These are phyloP conservation scores for Poecile montanus DNA, from an alignment of 2,797 vertebrate genomes.

Conservation along the genomic window DNA sequence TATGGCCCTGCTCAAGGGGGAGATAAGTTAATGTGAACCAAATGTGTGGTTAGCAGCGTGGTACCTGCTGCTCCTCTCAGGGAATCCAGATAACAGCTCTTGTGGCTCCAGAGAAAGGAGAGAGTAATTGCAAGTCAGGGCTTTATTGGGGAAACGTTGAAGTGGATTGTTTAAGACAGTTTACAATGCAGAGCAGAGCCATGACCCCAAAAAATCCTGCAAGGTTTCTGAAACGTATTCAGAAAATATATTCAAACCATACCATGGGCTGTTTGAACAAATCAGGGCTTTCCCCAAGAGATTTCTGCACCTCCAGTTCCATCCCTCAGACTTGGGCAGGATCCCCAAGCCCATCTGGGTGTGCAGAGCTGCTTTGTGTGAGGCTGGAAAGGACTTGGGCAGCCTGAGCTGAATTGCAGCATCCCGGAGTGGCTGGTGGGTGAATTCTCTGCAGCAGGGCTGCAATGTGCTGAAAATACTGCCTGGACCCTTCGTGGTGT, in stretches of 20 bases:
- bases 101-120: not conserved
- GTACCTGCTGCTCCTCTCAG: slow-evolving; percentile 24
- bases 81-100: slow-evolving; percentile 10
- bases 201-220: not conserved
- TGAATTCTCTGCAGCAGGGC: not conserved
- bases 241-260: slow-evolving; percentile 54
- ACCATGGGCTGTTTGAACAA: slow-evolving; percentile 29
- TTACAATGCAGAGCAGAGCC: not conserved
- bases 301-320: not conserved
- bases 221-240: slow-evolving; percentile 38
- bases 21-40: slow-evolving; percentile 51
- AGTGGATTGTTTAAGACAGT: not conserved
- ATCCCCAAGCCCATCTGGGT: not conserved
- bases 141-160: not conserved
- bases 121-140: slow-evolving; percentile 6
- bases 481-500: not conserved
- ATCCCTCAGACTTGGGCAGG: not conserved
- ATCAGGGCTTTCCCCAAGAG: not conserved
- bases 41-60: slow-evolving; percentile 14
- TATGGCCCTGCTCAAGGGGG: slow-evolving; percentile 19
- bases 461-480: slow-evolving; percentile 3
- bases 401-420: not conserved
- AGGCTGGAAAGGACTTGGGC: not conserved
- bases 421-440: not conserved
- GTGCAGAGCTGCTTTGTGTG: not conserved